phyloP scores from a whole-genome alignment of 35 echinoderm and acorn worm species.

The Ophioderma brevispina region DNA sequence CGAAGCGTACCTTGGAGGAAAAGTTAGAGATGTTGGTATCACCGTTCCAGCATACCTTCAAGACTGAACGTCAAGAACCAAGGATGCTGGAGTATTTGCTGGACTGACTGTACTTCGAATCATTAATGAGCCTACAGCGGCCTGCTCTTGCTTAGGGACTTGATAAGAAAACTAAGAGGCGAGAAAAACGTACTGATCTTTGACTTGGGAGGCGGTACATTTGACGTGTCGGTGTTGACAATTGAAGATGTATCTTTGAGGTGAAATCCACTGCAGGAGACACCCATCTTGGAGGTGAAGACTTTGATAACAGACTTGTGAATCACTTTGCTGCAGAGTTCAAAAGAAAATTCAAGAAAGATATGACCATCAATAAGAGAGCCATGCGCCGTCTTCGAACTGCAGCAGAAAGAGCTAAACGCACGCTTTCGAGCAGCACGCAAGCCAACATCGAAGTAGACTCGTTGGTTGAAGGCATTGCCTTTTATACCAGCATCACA shows the following conservation, averaged over 20 bases:
- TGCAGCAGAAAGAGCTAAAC: slow-evolving; percentile 71
- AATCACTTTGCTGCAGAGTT: slow-evolving; percentile 61
- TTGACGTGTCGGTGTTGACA: slow-evolving; percentile 66
- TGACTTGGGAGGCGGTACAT: slow-evolving; percentile 74
- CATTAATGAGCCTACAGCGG: slow-evolving; percentile 75
- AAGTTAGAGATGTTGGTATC: slow-evolving; percentile 65
- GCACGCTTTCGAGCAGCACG: slow-evolving; percentile 57
- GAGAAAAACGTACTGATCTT: slow-evolving; percentile 69
- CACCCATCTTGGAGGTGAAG: slow-evolving; percentile 81
- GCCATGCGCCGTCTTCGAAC: slow-evolving; percentile 67
- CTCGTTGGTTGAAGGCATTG: slow-evolving; percentile 62
- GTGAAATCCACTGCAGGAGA: slow-evolving; percentile 78
- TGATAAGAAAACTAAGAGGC: slow-evolving; percentile 58
- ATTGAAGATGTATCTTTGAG: slow-evolving; percentile 68
- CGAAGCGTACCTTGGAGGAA: slow-evolving; percentile 48
- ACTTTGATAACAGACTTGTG: slow-evolving; percentile 77
- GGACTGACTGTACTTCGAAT: slow-evolving; percentile 69
- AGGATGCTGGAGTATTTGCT: slow-evolving; percentile 71
- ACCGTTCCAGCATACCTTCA: slow-evolving; percentile 70
- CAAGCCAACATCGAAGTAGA: slow-evolving; percentile 76
- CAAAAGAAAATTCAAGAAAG: slow-evolving; percentile 64
- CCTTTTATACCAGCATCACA: slow-evolving; percentile 50
- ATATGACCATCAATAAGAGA: slow-evolving; percentile 37
- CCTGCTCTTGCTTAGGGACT: slow-evolving; percentile 68
- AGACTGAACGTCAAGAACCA: slow-evolving; percentile 61